Evolutionary conservation across 1,140 invertebrate genomes (phyloP).

Genomic region (Heliothis subflexa): DNA sequence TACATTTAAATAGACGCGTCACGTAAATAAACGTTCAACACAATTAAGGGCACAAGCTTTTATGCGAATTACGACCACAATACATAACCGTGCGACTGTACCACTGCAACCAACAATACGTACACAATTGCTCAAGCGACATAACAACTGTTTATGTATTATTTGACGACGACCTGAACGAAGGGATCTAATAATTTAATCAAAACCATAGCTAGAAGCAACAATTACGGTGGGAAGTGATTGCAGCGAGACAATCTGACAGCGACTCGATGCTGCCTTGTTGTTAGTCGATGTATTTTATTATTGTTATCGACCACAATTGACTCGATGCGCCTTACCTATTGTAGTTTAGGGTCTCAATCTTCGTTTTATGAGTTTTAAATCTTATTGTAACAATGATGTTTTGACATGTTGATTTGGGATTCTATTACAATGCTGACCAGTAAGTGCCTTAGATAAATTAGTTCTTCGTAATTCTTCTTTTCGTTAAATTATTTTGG

Average conservation of each 20-base stretch:
- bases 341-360: constrained; percentile 44
- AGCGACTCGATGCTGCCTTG: background rate
- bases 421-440: background rate
- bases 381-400: constrained; percentile 34
- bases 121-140: constrained; percentile 49
- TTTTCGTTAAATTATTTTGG: too few species aligned
- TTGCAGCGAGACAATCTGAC: constrained; percentile 56
- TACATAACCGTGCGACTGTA: constrained; percentile 42
- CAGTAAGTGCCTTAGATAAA: background rate
- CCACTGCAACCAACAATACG: constrained; percentile 54
- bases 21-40: constrained; percentile 40
- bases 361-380: constrained; percentile 42
- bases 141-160: constrained; percentile 59
- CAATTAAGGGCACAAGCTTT: constrained; percentile 47
- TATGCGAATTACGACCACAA: constrained; percentile 21
- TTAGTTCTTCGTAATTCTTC: too few species aligned
- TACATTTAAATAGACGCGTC: constrained; percentile 31
- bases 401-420: constrained; percentile 46
- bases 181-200: constrained; percentile 70
- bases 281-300: constrained; percentile 36
- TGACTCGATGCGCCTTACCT: constrained; percentile 41
- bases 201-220: constrained; percentile 56
- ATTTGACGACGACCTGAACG: constrained; percentile 54
- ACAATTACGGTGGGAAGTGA: constrained; percentile 54
- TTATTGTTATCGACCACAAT: constrained; percentile 42